Evolutionary conservation across 2,113 vertebrate genomes (phyloP), one percentile per base, ranked within the genome.

Genomic region (Leptobrachium leishanense): DNA sequence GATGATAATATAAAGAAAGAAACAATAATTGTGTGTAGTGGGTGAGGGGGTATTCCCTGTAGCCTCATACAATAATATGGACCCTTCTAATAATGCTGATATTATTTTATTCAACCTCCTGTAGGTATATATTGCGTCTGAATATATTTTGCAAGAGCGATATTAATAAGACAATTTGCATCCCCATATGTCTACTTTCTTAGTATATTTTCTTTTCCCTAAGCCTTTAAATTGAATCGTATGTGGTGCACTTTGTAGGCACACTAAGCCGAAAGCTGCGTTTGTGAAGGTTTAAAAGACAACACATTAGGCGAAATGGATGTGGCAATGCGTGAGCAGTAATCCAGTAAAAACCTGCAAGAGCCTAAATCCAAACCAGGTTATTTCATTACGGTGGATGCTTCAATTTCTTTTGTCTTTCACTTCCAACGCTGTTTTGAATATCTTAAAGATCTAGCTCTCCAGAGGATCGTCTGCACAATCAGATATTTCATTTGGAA

Each of bases 311-410:
- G 20, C 59, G 55, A 70, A 77, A 62, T 70, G 12, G 54, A 77
- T 70, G 76, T 70, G 63, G 67, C 42, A 4, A 46, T 62, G 70
- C 63, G 11, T 70, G 57, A 70, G 43, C 54, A 77, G 67, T 46
- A 70, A 70, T 55, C 46, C 55, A 77, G 67, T 63, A 63, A 70
- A 31, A 70, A 63, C 12, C 43, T 70, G 76, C 55, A 15, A 43
- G 9, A 50, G 68, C 20, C 42, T 77, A 50, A 2, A 41, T 66
- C 41, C 44, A 79, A 66, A 70, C 70, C 15, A 9, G 41, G 77
- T 72, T 79, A 79, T 79, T 79, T 79, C 77, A 72, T 66, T 79
- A 55, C 72, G 72, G 71, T 79, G 62, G 77, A 79, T 79, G 68
- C 68, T 59, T 79, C 68, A 79, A 72, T 72, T 79, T 72, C 76